Conservation (phyloP, 2,113 vertebrate genomes). For the Oncorhynchus tshawytscha region DNA sequence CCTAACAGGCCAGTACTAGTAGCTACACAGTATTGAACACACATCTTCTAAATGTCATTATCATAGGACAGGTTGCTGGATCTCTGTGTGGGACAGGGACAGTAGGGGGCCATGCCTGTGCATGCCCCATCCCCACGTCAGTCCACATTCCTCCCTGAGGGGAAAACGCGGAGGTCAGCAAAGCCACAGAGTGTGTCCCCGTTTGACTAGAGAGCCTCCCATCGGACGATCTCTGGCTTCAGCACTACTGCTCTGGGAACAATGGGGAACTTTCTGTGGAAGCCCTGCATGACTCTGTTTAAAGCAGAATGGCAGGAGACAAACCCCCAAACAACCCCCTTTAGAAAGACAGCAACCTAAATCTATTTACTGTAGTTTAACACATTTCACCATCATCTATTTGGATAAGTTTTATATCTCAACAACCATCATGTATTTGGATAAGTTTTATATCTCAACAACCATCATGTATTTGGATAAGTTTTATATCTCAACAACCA, state of each 20-base stretch:
- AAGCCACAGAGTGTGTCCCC: constrained; percentile 46
- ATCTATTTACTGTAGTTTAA: constrained; percentile 20
- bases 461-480: too few relatives aligned
- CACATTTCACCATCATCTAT: too few relatives aligned
- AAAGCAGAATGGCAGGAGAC: constrained; percentile 28
- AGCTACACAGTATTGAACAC: too few relatives aligned
- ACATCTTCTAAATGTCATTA: too few relatives aligned
- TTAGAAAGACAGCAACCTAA: constrained; percentile 22
- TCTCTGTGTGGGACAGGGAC: background rate
- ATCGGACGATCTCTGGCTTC: constrained; percentile 68
- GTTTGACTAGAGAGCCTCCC: constrained; percentile 55
- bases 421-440: too few relatives aligned
- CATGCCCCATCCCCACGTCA: constrained; percentile 8
- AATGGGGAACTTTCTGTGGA: constrained; percentile 74
- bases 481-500: too few relatives aligned
- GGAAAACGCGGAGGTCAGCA: constrained; percentile 62
- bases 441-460: too few relatives aligned
- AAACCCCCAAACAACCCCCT: constrained; percentile 26
- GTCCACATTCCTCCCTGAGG: constrained; percentile 57
- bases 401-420: too few relatives aligned
- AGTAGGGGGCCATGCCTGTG: background rate
- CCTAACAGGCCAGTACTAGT: too few relatives aligned
- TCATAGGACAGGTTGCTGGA: background rate
- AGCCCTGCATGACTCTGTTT: constrained; percentile 34
- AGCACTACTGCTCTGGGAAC: constrained; percentile 62